Base-by-base conservation (phyloP, 2,888 invertebrate species). In the Sycophila texana region DNA sequence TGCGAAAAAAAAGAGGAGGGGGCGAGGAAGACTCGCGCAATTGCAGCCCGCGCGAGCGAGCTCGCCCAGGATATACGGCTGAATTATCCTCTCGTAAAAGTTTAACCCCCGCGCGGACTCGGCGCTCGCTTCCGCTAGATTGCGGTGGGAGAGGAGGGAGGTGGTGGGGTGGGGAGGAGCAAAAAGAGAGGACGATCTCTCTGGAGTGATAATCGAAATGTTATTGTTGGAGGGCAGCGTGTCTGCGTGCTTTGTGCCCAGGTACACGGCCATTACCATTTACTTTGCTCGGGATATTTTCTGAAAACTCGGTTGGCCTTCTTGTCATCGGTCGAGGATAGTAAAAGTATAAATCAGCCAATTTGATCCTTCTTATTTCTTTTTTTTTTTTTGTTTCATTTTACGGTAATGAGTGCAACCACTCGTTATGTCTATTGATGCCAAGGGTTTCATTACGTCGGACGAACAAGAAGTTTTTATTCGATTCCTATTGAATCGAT, bases 1-100 rank as follows among this genome's bases (percentile, higher is more conserved):
- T 67, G 74, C 66, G 73, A 82, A 84, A 85, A 82, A 84, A 39
- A 39, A 5, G 39, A 39, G 39, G 7, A 5, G 39, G 39, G n/a
- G n/a, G n/a, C n/a, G n/a, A 39, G 39, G 39, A 10, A 39, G 39
- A 10, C 39, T 10, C 10, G 26, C 39, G 39, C 39, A 39, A 39
- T 39, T 39, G 39, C 39, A 39, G 39, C 0, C 39, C 39, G 39
- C 39, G 39, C 39, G 10, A 39, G 39, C 39, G 10, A 39, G 39
- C 39, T 39, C 39, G 39, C 39, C 39, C 39, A 39, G 39, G 39
- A 39, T 39, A 39, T 53, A 22, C 49, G 13, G 57, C 67, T 58
- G 16, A 67, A 74, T 74, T 74, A 74, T 67, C 74, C 49, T 22
- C 66, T 74, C 74, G 74, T 74, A 74, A 74, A 74, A 74, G 26